Evolutionary conservation across 2,113 vertebrate genomes (phyloP), one percentile per base, ranked within the genome.

Genomic region (Nycticorax nycticorax): DNA sequence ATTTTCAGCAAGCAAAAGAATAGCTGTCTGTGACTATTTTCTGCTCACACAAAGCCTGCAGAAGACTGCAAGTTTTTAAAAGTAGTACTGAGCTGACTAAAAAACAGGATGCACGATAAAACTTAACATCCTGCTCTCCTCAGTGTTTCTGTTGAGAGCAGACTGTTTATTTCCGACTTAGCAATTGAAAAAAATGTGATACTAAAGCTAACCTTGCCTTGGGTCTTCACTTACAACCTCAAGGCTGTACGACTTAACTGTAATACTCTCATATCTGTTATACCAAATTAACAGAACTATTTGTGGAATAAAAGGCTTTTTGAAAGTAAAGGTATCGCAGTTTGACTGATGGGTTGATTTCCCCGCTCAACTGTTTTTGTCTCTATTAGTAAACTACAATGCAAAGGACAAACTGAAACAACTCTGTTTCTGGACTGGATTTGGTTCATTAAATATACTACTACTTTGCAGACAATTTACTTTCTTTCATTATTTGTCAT

Each of bases 1-100:
- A 96, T 97, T 97, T 96, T 92, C 88, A 94, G 37, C 73, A 71
- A 95, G 92, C 37, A 53, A 87, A 97, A 75, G 45, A 92, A 97
- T 89, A 85, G 84, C 60, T 93, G 52, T 67, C 75, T 86, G 68
- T n/a, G 87, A 76, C 60, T 88, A 68, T 95, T 93, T 92, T 91
- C 80, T 87, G 22, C 48, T 78, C 64, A 17, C n/a, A 78, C 73
- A 93, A 92, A 96, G 69, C 83, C 83, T 72, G 27, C 39, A 88
- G 77, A 95, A 95, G 76, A 50, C 4, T 76, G 26, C 16, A 88
- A 77, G 80, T 71, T 91, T 96, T 80, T 55, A 39, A 43, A 93
- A 67, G 48, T 33, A 72, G n/a, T 48, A 89, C 41, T 52, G 63
- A 79, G n/a, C 24, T 82, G 80, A 50, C 57, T 82, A 4, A 85